Evolutionary conservation across 2,797 vertebrate genomes (phyloP).

Genomic region (Sebastes reedi): DNA sequence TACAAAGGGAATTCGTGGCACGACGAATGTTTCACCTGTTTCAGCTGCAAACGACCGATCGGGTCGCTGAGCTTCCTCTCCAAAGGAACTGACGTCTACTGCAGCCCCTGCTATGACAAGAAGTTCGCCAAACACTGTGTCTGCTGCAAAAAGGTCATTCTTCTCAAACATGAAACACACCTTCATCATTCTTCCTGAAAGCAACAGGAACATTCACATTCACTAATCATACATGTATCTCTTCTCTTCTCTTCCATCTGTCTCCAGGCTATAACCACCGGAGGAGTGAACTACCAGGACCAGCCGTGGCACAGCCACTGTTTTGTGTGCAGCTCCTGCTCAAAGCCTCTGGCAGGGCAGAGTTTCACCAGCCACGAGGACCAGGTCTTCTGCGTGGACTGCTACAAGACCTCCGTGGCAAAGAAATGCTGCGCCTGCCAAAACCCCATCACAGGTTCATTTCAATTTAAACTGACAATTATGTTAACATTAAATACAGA

Average conservation of each 20-base stretch:
- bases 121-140: conserved; percentile 95
- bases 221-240: neutral
- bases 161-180: neutral
- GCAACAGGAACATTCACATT: neutral
- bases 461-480: neutral
- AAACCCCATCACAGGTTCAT: conserved; percentile 92
- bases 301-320: conserved; percentile 96
- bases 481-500: neutral
- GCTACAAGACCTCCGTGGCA: conserved; percentile 94
- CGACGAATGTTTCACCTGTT: conserved; percentile 96
- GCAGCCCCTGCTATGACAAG: conserved; percentile 91
- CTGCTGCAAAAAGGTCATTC: conserved; percentile 91
- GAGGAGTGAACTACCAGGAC: conserved; percentile 96
- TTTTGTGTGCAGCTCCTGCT: conserved; percentile 93
- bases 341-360: conserved; percentile 89
- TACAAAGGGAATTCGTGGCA: conserved; percentile 97
- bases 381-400: conserved; percentile 93
- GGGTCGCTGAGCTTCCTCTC: conserved; percentile 94
- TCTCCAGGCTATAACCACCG: conserved; percentile 91
- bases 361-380: conserved; percentile 96
- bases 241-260: neutral
- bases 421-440: conserved; percentile 95
- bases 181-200: neutral
- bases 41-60: conserved; percentile 91
- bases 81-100: conserved; percentile 92